Base-by-base conservation (phyloP, 2,113 vertebrate genomes). In the Sylvilagus bachmani region DNA sequence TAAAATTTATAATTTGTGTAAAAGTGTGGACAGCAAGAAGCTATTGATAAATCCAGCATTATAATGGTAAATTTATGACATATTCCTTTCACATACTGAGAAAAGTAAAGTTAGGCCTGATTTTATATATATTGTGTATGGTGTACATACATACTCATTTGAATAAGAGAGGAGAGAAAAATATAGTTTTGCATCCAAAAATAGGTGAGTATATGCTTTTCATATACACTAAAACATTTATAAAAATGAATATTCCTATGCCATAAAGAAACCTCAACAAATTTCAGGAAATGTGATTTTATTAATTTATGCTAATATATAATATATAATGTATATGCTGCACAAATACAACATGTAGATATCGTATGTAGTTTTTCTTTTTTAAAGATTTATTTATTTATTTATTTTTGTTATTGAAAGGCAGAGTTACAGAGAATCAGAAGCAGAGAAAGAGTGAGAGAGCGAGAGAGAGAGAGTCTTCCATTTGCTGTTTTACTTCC, bases 61-160 rank as follows among this genome's bases (percentile, higher is more conserved):
- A 51, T 3, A 38, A 25, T 80, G 24, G 44, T 55, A 77, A 49
- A 66, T 78, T 67, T 91, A 53, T 88, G 16, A 58, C 22, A 74
- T 36, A 80, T 53, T 93, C 33, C 44, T 93, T 93, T 89, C 55
- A 95, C 51, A 66, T 79, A 84, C n/a, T 90, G 82, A 85, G 53
- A 86, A 95, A 77, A 49, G 13, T 6, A 58, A 58, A 58, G 55
- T 58, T 61, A 69, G 31, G 51, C 9, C 17, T 44, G 86, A 71
- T 73, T 81, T 89, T 92, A 55, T 21, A 73, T 66, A 53, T 66
- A 24, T 53, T 67, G 19, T 64, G 70, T 75, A 6, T 67, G 38
- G 6, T 58, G 21, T 78, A 21, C 78, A 17, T 58, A 21, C 27
- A 53, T 1, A 16, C 3, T 25, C 29, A 31, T 3, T 31, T 8